Evolutionary conservation across 2,113 vertebrate species (phyloP), one percentile per base, ranked within the genome.

Genomic region (Dunckerocampus dactyliophorus): DNA sequence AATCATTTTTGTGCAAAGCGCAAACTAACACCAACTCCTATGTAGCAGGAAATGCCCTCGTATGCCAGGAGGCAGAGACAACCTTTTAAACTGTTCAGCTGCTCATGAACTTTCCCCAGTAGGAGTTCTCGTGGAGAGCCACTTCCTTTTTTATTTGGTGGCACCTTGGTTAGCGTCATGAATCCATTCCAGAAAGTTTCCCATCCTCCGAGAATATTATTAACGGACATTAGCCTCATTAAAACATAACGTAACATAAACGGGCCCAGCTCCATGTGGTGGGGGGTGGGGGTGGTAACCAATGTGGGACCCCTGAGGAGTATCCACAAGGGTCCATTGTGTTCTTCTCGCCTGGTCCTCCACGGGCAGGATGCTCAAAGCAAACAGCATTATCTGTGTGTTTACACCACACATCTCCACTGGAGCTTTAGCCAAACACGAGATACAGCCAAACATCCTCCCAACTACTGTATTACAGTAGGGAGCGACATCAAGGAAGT

Each of bases 331-430:
- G 52, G 55, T 76, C 62, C 63, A 86, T 88, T 84, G 82, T 86
- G 11, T 75, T 84, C 47, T 53, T 71, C 21, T 45, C 22, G 59
- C 47, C 59, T 20, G 51, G 71, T 67, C 52, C 67, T 63, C n/a
- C 24, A 59, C 71, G 65, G 74, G 80, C 87, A 84, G 85, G 87
- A 89, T 83, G 66, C 76, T 84, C 71, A 85, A 87, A 63, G 79
- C 67, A 88, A 88, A 88, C 83, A 84, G 70, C 76, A 70, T 82
- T 77, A 85, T 86, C 84, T 81, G 50, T 72, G 69, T 88, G 81
- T 87, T 77, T 75, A 88, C 77, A 85, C 69, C 76, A 77, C 66
- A 77, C 67, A 80, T 79, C 67, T 75, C 63, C 62, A 65, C 67
- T 55, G 67, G 79, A 76, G 68, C 69, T 79, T 71, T 61, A 73